A percentile compares a stretch with the other conserved stretches of the same genome.
phyloP scores from a whole-genome alignment of 2,888 invertebrate species.

The Hyles lineata region DNA sequence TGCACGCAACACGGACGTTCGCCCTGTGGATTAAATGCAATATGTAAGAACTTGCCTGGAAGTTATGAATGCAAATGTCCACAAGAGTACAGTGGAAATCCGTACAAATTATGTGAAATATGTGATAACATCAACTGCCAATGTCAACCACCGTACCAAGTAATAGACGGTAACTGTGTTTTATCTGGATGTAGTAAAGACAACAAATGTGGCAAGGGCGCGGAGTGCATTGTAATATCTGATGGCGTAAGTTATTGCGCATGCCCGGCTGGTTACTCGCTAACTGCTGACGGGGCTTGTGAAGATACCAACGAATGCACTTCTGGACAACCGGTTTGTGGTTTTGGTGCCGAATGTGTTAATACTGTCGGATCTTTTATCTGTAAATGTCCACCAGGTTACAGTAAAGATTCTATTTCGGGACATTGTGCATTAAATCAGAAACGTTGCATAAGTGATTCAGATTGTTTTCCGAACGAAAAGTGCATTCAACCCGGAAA shows the following conservation, averaged over 20 bases:
- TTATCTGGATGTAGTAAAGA: constrained; percentile 92
- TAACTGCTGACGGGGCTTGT: constrained; percentile 92
- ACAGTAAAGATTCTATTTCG: constrained; percentile 92
- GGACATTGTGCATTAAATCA: constrained; percentile 93
- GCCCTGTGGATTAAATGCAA: constrained; percentile 94
- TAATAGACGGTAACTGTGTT: constrained; percentile 93
- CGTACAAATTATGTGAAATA: constrained; percentile 93
- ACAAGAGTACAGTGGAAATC: constrained; percentile 94
- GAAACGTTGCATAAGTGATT: constrained; percentile 92
- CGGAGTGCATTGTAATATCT: constrained; percentile 95
- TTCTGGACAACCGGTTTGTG: constrained; percentile 91
- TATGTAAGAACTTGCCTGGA: constrained; percentile 96
- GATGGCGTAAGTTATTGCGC: constrained; percentile 97
- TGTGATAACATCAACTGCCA: constrained; percentile 93
- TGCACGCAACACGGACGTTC: constrained; percentile 91
- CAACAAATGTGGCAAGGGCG: constrained; percentile 93
- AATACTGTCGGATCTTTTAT: constrained; percentile 91
- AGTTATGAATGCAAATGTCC: constrained; percentile 97
- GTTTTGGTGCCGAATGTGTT: constrained; percentile 93
- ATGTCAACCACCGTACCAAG: constrained; percentile 94
- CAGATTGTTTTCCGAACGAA: constrained; percentile 93
- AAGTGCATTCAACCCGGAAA: constrained; percentile 96
- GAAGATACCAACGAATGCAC: constrained; percentile 93
- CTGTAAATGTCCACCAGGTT: constrained; percentile 92
- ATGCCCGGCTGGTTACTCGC: constrained; percentile 94